Evolutionary conservation across 2,888 invertebrate species (phyloP).

Genomic region (Cyclophora punctaria): DNA sequence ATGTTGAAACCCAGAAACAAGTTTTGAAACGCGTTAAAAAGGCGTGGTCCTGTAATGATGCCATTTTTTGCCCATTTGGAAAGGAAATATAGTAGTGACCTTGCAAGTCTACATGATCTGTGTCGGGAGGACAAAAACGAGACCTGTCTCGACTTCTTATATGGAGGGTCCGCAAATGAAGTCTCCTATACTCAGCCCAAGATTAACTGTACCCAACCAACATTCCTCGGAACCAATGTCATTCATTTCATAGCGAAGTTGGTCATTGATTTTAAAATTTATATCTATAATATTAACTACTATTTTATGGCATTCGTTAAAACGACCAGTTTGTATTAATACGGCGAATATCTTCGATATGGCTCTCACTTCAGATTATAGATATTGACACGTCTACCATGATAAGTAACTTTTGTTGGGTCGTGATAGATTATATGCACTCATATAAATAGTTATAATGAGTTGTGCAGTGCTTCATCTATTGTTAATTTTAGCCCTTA

Average conservation of each 20-base stretch:
- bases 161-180: constrained; percentile 44
- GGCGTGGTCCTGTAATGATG: constrained; percentile 11
- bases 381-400: too few species aligned
- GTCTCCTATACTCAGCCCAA: constrained; percentile 17
- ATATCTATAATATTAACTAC: too few species aligned
- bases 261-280: constrained; percentile 30
- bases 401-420: too few species aligned
- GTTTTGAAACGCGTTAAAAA: constrained; percentile 10
- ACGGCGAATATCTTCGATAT: too few species aligned
- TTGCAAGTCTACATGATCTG: constrained; percentile 44
- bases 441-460: too few species aligned
- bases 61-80: constrained; percentile 29
- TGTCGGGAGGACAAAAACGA: constrained; percentile 64
- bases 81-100: constrained; percentile 43
- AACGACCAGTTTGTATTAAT: too few species aligned
- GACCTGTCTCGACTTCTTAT: constrained; percentile 37
- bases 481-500: too few species aligned
- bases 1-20: constrained; percentile 7
- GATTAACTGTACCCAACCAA: constrained; percentile 53
- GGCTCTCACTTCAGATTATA: too few species aligned
- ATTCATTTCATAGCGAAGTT: constrained; percentile 27
- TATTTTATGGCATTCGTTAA: not conserved
- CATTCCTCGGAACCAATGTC: constrained; percentile 27
- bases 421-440: too few species aligned
- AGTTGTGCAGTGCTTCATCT: too few species aligned